phyloP scores from a whole-genome alignment of 2,797 vertebrate genomes.

The Phaenicophaeus curvirostris region DNA sequence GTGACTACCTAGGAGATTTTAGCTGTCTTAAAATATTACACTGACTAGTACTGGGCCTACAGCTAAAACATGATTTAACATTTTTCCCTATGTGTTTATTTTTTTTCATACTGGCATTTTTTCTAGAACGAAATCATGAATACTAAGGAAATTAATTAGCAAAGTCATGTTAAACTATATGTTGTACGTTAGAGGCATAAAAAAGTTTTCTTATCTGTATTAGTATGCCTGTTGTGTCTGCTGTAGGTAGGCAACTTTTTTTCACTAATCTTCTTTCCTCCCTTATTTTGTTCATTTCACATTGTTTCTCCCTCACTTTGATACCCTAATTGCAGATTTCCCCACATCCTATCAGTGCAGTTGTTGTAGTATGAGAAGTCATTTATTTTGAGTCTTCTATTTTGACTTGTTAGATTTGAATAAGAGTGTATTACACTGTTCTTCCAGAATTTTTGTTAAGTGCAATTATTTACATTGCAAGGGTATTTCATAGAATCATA shows the following conservation, averaged over 20 bases:
- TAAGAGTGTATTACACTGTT: neutral
- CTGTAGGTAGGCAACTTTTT: neutral
- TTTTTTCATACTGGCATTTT: neutral
- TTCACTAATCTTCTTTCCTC: neutral
- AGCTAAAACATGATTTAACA: neutral
- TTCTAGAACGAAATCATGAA: neutral
- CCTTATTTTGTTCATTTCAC: neutral
- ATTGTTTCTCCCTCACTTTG: neutral
- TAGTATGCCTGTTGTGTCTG: neutral
- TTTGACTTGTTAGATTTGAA: neutral
- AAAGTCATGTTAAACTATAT: neutral
- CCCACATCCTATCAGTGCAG: neutral
- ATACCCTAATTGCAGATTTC: neutral
- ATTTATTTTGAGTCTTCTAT: neutral
- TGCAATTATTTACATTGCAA: neutral
- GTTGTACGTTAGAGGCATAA: neutral
- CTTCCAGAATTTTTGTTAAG: neutral
- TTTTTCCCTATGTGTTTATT: neutral
- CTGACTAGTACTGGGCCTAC: neutral
- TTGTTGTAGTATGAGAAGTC: fast-evolving
- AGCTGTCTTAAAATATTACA: neutral
- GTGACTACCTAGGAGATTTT: neutral
- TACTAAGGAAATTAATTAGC: neutral
- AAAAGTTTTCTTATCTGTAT: neutral
- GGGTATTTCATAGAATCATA: too few species aligned